Evolutionary conservation across 2,797 vertebrate species (phyloP).

Genomic region (Cercopithecus petaurista): DNA sequence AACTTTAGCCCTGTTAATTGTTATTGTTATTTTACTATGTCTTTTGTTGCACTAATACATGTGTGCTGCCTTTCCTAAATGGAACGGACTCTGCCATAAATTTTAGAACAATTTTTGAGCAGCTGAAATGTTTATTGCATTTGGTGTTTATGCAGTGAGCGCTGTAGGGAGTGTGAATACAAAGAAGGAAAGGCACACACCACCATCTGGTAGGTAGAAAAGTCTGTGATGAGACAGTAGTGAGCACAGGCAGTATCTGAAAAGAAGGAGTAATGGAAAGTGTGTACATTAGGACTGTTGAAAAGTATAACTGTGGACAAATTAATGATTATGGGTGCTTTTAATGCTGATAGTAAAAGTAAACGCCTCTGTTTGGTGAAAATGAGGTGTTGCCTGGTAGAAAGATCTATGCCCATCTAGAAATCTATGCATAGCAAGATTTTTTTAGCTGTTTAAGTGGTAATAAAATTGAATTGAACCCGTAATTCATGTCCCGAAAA

Average conservation of each 20-base stretch:
- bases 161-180: background rate
- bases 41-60: conserved; percentile 30
- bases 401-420: background rate
- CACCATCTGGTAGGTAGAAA: conserved; percentile 36
- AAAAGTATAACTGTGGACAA: background rate
- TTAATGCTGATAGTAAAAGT: background rate
- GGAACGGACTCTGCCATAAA: conserved; percentile 48
- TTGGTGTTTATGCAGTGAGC: background rate
- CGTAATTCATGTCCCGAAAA: background rate
- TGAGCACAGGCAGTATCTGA: background rate
- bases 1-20: conserved; percentile 22
- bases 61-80: conserved; percentile 40
- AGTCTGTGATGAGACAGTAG: background rate
- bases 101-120: conserved; percentile 56
- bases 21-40: conserved; percentile 54
- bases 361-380: background rate
- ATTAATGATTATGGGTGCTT: conserved; percentile 1
- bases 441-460: background rate
- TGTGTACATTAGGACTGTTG: background rate
- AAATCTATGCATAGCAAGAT: background rate
- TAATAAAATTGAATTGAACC: background rate
- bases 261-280: background rate
- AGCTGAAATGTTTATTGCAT: conserved; percentile 64
- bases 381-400: background rate
- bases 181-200: background rate